These are phyloP conservation scores for Phoeniculus purpureus DNA, from an alignment of 2,797 vertebrate species.

Conservation along the genomic window DNA sequence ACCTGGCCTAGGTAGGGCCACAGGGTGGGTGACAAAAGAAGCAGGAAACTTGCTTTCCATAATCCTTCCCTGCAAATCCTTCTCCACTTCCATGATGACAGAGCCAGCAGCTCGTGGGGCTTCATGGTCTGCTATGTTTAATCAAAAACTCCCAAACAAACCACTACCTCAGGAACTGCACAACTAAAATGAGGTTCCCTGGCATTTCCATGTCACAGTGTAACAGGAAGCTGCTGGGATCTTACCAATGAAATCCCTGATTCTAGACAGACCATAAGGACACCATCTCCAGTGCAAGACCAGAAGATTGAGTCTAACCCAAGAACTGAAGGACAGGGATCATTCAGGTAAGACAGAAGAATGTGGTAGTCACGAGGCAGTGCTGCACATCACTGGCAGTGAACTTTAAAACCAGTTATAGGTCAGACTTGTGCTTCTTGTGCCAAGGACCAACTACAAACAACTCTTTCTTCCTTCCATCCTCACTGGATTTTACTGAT, in stretches of 20 bases:
- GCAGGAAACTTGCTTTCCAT: background rate
- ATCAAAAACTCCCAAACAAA: background rate
- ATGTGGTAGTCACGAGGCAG: accelerated
- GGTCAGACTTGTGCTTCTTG: accelerated
- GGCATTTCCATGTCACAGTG: background rate
- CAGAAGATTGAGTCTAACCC: background rate
- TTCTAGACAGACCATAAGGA: background rate
- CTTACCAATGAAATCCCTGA: background rate
- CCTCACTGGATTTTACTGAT: background rate
- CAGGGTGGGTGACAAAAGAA: background rate
- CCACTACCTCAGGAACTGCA: accelerated
- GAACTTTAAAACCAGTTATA: background rate
- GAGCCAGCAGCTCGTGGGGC: background rate
- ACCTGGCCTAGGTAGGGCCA: background rate
- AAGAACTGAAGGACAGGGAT: background rate
- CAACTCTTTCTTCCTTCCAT: background rate
- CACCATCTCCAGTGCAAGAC: accelerated
- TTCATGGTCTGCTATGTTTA: background rate
- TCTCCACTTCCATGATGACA: background rate
- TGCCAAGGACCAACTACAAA: background rate
- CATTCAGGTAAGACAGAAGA: background rate
- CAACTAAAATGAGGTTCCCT: background rate
- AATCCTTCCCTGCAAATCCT: background rate
- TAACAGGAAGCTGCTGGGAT: background rate
- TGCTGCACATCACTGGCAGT: accelerated